Evolutionary conservation across 2,888 invertebrate species (phyloP), one percentile per base, ranked within the genome.

Genomic region (Agonum fuliginosum): DNA sequence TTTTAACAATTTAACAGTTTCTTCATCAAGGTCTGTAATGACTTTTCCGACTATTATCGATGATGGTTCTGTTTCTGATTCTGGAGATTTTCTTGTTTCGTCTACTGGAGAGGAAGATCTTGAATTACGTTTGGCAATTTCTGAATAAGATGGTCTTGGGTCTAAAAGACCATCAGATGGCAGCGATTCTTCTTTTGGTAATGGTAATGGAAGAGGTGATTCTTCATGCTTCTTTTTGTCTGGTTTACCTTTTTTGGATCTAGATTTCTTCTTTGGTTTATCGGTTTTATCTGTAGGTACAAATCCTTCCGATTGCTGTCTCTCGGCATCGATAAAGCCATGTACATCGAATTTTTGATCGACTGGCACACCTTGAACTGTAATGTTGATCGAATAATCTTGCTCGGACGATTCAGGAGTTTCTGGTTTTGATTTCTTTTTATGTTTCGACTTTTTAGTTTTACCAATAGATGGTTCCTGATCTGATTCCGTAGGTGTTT

Each of bases 121-220:
- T n/a, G 85, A 84, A 46, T 80, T 81, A 58, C 80, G 81, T 74
- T 82, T 83, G 1, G 83, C 82, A 43, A 85, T 81, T 54, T 85
- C 85, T 0, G 85, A 84, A 79, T 86, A 86, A 46, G 84, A 80
- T 75, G 82, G 81, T 80, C 84, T 83, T 0, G 84, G 81, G 74
- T 84, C 80, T 41, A 82, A 78, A 10, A 78, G 58, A 37, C 80
- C 81, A 19, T 41, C 17, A 43, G 80, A 41, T 27, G 54, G 24
- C 10, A 34, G 72, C 10, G 71, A 1, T 51, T 83, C 83, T 24
- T 83, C 83, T 1, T 12, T 46, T 1, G 17, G 5, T 17, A 12
- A 14, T 0, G 14, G 5, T 17, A 12, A 14, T 0, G 14, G 17
- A 2, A 17, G 20, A 14, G 30, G 2, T 14, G 27, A 30, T 72